phyloP scores from a whole-genome alignment of 1,140 invertebrate species.

The Mercenaria mercenaria region DNA sequence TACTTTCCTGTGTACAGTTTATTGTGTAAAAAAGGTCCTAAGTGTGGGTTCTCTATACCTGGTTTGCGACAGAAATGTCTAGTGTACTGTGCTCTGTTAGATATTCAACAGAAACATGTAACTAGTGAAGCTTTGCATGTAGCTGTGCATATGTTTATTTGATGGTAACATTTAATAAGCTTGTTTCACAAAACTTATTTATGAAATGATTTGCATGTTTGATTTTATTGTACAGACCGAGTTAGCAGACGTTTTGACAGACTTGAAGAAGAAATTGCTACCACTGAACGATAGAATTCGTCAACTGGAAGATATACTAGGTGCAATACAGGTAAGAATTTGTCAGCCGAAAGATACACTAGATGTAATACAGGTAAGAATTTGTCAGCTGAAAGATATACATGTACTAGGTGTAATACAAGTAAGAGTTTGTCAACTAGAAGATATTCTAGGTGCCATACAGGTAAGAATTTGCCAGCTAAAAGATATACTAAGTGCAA shows the following conservation, averaged over 20 bases:
- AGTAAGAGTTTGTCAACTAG: constrained; percentile 15
- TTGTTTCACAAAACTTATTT: too few relatives aligned
- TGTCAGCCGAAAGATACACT: background rate
- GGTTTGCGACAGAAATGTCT: too few relatives aligned
- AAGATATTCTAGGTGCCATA: background rate
- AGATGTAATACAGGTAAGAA: constrained; percentile 29
- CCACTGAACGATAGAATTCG: constrained; percentile 11
- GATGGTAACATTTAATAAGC: too few relatives aligned
- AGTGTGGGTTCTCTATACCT: too few relatives aligned
- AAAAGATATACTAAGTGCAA: background rate
- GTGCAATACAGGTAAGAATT: constrained; percentile 26
- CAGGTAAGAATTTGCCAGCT: constrained; percentile 18
- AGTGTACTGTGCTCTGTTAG: too few relatives aligned
- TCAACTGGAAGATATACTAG: background rate
- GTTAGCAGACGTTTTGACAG: constrained; percentile 1
- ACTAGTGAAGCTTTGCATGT: too few relatives aligned
- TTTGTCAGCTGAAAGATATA: background rate
- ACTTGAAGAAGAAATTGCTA: constrained; percentile 53
- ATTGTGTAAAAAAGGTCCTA: too few relatives aligned
- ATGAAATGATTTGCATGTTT: background rate
- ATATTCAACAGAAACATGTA: too few relatives aligned
- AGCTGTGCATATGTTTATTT: too few relatives aligned
- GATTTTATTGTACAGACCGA: constrained; percentile 46
- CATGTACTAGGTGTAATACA: background rate
- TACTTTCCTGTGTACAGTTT: too few relatives aligned